Evolutionary conservation across 2,113 vertebrate species (phyloP).

Genomic region (Lepisosteus oculatus): DNA sequence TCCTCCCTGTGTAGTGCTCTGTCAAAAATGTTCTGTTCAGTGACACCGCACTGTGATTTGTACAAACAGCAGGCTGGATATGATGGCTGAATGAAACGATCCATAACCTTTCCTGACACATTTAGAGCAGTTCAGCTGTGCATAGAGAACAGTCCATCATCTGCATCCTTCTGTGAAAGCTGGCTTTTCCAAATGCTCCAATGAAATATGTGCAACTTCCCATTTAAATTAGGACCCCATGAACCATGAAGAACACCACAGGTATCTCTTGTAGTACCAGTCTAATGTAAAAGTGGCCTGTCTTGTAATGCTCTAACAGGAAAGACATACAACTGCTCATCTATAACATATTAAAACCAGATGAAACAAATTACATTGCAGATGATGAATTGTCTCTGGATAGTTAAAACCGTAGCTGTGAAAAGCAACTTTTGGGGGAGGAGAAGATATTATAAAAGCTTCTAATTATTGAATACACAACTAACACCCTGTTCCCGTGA

Average conservation of each 20-base stretch:
- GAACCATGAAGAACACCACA: slow-evolving; percentile 98
- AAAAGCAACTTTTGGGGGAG: slow-evolving; percentile 32
- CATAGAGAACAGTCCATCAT: slow-evolving; percentile 85
- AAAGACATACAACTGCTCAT: slow-evolving; percentile 87
- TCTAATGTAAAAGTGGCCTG: slow-evolving; percentile 73
- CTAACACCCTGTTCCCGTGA: neutral
- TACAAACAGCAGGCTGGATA: slow-evolving; percentile 79
- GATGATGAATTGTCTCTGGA: slow-evolving; percentile 90
- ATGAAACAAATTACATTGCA: slow-evolving; percentile 92
- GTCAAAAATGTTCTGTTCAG: slow-evolving; percentile 81
- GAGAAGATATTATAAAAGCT: slow-evolving; percentile 12
- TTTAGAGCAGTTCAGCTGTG: slow-evolving; percentile 82
- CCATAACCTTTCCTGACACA: slow-evolving; percentile 81
- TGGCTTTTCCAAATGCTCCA: slow-evolving; percentile 82
- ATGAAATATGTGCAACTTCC: slow-evolving; percentile 98
- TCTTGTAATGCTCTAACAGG: slow-evolving; percentile 80
- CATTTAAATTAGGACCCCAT: slow-evolving; percentile 97
- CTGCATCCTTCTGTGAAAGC: slow-evolving; percentile 81
- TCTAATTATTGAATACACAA: slow-evolving; percentile 27
- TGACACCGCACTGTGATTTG: slow-evolving; percentile 79
- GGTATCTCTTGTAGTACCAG: slow-evolving; percentile 83
- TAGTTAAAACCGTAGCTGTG: slow-evolving; percentile 39
- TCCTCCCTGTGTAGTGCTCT: slow-evolving; percentile 82
- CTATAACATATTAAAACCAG: slow-evolving; percentile 98
- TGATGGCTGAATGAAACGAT: slow-evolving; percentile 84